Evolutionary conservation across 2,797 vertebrate species (phyloP).

Genomic region (Eutrigla gurnardus): DNA sequence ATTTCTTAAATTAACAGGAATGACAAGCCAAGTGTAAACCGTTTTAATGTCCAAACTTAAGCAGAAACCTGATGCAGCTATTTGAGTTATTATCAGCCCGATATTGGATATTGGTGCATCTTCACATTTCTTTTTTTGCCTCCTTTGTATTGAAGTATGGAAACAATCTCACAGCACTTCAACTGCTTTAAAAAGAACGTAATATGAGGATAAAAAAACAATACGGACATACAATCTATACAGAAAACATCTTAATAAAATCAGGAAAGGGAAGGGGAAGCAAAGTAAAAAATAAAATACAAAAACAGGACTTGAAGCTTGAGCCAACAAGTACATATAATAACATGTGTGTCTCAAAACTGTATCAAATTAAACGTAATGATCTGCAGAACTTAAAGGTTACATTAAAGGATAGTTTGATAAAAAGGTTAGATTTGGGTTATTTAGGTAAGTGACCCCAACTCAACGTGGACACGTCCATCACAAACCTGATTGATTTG

Average conservation of each 20-base stretch:
- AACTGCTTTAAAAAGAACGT: not conserved
- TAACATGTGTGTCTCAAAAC: too few relatives aligned
- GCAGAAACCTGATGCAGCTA: not conserved
- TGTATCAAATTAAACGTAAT: too few relatives aligned
- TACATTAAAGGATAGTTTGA: rapidly evolving
- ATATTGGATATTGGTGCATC: not conserved
- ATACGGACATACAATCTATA: not conserved
- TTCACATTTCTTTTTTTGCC: not conserved
- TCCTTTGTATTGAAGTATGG: not conserved
- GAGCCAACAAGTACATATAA: too few relatives aligned
- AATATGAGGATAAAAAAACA: not conserved
- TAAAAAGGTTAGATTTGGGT: not conserved
- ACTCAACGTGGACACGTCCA: slow-evolving; percentile 23
- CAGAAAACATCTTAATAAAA: not conserved
- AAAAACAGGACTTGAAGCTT: not conserved
- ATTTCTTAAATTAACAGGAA: not conserved
- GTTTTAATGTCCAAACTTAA: not conserved
- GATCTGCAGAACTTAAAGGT: not conserved
- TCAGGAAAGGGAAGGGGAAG: not conserved
- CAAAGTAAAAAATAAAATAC: not conserved
- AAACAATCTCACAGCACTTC: not conserved
- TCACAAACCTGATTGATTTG: slow-evolving; percentile 65
- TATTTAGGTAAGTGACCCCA: not conserved
- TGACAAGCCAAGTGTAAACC: not conserved
- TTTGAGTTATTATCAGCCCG: not conserved